These are phyloP conservation scores for Paguma larvata DNA, from an alignment of 2,797 vertebrate species.

Conservation along the genomic window DNA sequence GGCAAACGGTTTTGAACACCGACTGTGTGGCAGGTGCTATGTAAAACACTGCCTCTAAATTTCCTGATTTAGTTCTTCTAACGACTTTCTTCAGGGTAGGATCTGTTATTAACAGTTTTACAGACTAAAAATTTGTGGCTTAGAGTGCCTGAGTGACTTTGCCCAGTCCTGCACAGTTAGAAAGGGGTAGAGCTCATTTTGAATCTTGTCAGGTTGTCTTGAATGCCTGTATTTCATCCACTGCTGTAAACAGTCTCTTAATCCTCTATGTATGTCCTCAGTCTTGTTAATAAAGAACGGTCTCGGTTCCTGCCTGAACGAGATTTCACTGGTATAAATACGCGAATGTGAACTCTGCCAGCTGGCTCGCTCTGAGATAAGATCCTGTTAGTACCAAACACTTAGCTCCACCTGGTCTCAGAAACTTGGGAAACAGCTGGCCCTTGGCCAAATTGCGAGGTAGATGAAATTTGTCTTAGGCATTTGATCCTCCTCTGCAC, in stretches of 20 bases:
- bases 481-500: not conserved
- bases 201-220: not conserved
- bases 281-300: not conserved
- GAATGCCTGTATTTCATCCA: not conserved
- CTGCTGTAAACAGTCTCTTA: not conserved
- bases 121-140: not conserved
- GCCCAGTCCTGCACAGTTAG: not conserved
- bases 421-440: not conserved
- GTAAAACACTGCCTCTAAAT: not conserved
- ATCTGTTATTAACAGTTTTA: not conserved
- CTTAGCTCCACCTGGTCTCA: slow-evolving; percentile 30
- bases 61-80: not conserved
- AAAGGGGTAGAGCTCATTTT: not conserved
- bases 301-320: not conserved
- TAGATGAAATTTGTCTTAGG: not conserved
- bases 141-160: not conserved
- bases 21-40: not conserved
- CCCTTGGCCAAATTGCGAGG: not conserved
- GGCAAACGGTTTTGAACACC: not conserved
- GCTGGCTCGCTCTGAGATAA: slow-evolving; percentile 46
- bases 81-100: not conserved
- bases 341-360: not conserved
- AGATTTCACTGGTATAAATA: not conserved
- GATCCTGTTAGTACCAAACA: not conserved
- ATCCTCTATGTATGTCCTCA: not conserved